phyloP scores from a whole-genome alignment of 2,888 invertebrate genomes.

The Acronicta psi region DNA sequence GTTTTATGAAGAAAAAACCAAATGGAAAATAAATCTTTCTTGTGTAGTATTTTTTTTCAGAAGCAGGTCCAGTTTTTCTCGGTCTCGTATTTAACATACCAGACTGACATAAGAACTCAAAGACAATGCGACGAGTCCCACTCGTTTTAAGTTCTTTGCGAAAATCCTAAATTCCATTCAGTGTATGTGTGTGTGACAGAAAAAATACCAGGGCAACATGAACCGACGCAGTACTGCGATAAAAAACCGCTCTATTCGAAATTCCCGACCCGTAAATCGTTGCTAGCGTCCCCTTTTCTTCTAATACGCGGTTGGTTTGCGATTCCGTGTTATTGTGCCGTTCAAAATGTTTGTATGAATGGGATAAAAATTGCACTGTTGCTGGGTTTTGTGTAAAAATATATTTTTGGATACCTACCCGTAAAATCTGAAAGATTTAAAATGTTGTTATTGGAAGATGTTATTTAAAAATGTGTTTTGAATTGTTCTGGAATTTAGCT shows the following conservation, averaged over 20 bases:
- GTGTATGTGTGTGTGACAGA: conserved; percentile 39
- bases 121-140: conserved; percentile 46
- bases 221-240: conserved; percentile 66
- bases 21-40: no score
- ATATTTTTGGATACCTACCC: conserved; percentile 45
- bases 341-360: conserved; percentile 60
- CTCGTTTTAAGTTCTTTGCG: conserved; percentile 50
- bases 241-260: conserved; percentile 68
- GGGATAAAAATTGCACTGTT: conserved; percentile 52
- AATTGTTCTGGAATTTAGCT: conserved; percentile 30
- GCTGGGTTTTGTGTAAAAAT: conserved; percentile 45
- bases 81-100: conserved; percentile 41
- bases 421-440: conserved; percentile 31
- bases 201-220: conserved; percentile 65
- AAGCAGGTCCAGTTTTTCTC: conserved; percentile 23
- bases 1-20: no score
- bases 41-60: no score
- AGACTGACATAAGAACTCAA: conserved; percentile 42
- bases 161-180: conserved; percentile 53
- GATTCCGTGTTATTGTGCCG: conserved; percentile 62
- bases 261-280: conserved; percentile 72
- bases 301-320: conserved; percentile 62
- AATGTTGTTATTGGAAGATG: conserved; percentile 27
- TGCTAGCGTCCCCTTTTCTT: conserved; percentile 63
- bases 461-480: conserved; percentile 26